Base-by-base conservation (phyloP, 2,888 invertebrate species). In the Drosophila aldrichi region DNA sequence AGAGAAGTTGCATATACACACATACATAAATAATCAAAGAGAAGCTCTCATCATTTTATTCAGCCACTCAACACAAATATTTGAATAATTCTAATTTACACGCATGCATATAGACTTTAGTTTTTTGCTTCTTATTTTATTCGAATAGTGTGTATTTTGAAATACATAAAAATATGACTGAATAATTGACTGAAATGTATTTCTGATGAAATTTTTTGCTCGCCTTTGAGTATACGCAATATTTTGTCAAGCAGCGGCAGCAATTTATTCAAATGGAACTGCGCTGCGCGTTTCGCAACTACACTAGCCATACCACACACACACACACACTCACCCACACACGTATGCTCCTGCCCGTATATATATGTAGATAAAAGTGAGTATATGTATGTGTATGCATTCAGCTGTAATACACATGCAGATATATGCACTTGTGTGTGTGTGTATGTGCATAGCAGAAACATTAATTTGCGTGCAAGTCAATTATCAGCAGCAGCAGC, bases 391-490 rank as follows among this genome's bases (percentile, higher is more conserved):
- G 20, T 1, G 48, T 6, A 29, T 48, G 48, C 48, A 48, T 48
- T 48, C 48, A 29, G 48, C 48, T 48, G 36, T 52, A 36, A 25
- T 55, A 55, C 38, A 32, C 14, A 36, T 36, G 36, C 36, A 48
- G 12, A 18, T 14, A 2, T 20, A 22, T 32, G 20, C 29, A 29
- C 9, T 2, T 9, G 6, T 36, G 14, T 36, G 36, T 14, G 5
- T 36, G 16, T 41, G 6, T 29, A 34, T 36, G 29, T 51, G 46
- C 32, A 36, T 46, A 22, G 43, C 70, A 87, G 86, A 87, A 82
- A 82, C 69, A 84, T 88, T 82, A 85, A 88, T 83, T 85, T 88
- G 88, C 88, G 80, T 88, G 85, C 83, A 88, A 85, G 88, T 88
- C 88, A 88, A 88, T 83, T 83, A 88, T 85, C 86, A 70, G 78